Evolutionary conservation across 2,888 invertebrate species (phyloP), one percentile per base, ranked within the genome.

Genomic region (Drosophila atripex): DNA sequence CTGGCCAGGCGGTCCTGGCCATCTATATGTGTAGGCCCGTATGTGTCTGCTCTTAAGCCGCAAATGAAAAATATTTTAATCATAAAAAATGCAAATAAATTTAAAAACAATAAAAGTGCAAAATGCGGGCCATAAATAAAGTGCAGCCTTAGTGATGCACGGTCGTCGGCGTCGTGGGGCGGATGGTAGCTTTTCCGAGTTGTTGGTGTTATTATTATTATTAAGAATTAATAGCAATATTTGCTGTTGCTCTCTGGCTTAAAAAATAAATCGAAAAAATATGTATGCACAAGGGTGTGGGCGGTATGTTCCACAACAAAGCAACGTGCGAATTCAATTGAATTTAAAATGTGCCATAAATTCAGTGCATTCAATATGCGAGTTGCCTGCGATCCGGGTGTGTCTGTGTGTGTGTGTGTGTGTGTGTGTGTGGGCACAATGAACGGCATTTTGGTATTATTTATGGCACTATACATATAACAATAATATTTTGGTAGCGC

Each of bases 211-310:
- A 73, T 73, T 72, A 73, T 64, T 70, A 63, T 63, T 70, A 70
- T 84, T 74, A 71, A 77, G 84, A 74, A 86, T 80, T 85, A 80
- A 80, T 80, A 75, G 78, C 78, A 69, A 78, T 53, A 71, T 78
- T 74, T 72, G 54, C 50, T 55, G 68, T 41, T 21, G 65, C 43
- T 39, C 38, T 18, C 25, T 46, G 73, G 64, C 54, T 63, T 73
- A 52, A 57, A 72, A 65, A 72, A 52, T 38, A 46, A 46, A 50
- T 28, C 39, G 18, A 18, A 41, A 41, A 16, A 41, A 9, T 12
- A n/a, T 8, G 54, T 28, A 46, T 46, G 51, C 16, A 18, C 16
- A 9, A 41, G 39, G 39, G 8, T 32, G 12, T n/a, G 35, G 35
- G 35, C 6, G 35, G 35, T 11, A 49, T 30, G 25, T 21, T 54